Evolutionary conservation across 2,888 invertebrate genomes (phyloP), one percentile per base, ranked within the genome.

Genomic region (Hirtodrosophila histrioides): DNA sequence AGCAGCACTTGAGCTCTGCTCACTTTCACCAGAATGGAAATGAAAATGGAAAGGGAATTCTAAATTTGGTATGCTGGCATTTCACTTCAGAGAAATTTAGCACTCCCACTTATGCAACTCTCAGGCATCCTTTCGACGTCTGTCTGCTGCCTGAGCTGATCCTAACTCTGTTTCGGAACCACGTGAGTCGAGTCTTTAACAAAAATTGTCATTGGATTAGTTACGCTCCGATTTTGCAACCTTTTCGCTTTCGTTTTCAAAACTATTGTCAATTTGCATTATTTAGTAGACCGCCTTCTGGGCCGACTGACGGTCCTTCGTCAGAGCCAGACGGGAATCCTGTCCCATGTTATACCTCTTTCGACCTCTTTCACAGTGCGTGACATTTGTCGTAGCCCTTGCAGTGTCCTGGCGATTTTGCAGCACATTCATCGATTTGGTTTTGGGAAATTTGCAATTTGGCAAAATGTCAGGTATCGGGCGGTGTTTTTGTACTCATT

Each of bases 251-350:
- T 73, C 72, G 55, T 57, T 75, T 67, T 58, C 51, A 10, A 58
- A 69, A 64, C 88, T 87, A 82, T 87, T 89, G 87, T 89, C 69
- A 57, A 79, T 89, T 89, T 85, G 69, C 85, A 88, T 87, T 78
- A 86, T 77, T 40, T 44, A 27, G 27, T 7, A 58, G 88, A 82
- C 89, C 88, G 88, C 85, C 85, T 82, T 63, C 73, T 64, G 84
- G 58, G 72, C 40, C 31, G 29, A 41, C 55, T 41, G 37, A 36
- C 31, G 12, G 11, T 40, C 39, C 41, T 17, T 41, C 35, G 27
- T 11, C 17, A 4, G 41, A 46, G 17, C 39, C 44, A 0, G 11
- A 46, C 31, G 17, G 40, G 10, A 2, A 27, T 39, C 27, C 58
- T 37, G 51, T 56, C 50, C 74, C 45, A 43, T 45, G 51, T 29